A percentile compares a stretch with the other conserved stretches of the same genome.
These are phyloP conservation scores for Lacerta viridis DNA, from an alignment of 2,797 vertebrate species.

Conservation along the genomic window DNA sequence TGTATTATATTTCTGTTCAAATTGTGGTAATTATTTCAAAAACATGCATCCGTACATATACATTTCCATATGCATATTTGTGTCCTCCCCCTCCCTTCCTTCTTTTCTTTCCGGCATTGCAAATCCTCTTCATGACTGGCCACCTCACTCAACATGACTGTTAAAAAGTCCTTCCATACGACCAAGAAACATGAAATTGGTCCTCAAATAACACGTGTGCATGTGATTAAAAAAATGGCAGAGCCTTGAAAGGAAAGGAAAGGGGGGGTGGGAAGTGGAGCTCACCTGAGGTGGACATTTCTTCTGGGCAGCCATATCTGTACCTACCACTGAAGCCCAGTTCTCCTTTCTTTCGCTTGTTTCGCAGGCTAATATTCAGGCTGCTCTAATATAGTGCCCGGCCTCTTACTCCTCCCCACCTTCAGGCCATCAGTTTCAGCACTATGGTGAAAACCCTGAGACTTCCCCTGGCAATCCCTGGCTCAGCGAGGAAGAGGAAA, in stretches of 20 bases:
- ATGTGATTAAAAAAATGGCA: neutral
- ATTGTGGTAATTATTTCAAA: too few species aligned
- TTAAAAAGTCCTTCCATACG: neutral
- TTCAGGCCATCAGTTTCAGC: neutral
- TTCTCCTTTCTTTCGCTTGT: conserved; percentile 11
- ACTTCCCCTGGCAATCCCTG: conserved; percentile 23
- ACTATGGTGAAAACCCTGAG: conserved; percentile 26
- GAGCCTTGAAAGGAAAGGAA: neutral
- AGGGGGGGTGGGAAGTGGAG: neutral
- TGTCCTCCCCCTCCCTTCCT: too few species aligned
- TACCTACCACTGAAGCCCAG: neutral
- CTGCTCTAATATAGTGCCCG: conserved; percentile 34
- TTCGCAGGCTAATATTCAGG: conserved; percentile 21
- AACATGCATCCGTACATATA: too few species aligned
- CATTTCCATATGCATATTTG: too few species aligned
- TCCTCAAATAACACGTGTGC: too few species aligned
- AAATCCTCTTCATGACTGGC: too few species aligned
- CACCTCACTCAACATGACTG: neutral
- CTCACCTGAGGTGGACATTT: conserved; percentile 14
- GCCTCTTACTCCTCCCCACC: neutral
- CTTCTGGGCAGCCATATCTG: conserved; percentile 27
- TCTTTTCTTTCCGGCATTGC: too few species aligned
- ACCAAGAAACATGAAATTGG: neutral
- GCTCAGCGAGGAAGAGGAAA: neutral
- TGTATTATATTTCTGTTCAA: too few species aligned